Percentiles rank a stretch among this genome's conserved stretches.
phyloP scores from a whole-genome alignment of 35 echinoderm and acorn worm genomes.

The Amphiura filiformis region DNA sequence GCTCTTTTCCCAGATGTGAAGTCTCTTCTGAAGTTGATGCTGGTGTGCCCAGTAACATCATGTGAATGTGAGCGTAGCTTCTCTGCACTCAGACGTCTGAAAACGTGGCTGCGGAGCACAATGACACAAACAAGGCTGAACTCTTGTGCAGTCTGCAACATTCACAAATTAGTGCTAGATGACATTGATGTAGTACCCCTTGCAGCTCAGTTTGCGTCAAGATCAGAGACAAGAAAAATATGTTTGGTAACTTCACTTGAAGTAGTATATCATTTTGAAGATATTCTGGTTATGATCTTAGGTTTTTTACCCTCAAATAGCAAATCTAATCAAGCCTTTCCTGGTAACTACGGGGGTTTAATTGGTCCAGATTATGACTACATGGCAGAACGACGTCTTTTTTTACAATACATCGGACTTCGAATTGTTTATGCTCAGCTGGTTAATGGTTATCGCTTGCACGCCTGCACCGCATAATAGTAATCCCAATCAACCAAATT shows the following conservation, averaged over 20 bases:
- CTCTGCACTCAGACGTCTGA: conserved; percentile 19
- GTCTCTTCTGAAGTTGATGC: conserved; percentile 37
- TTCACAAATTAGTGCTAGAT: conserved; percentile 36
- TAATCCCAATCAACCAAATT: no score
- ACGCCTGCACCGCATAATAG: no score
- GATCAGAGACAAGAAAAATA: conserved; percentile 47
- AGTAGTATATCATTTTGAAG: no score
- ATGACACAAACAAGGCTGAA: conserved; percentile 22
- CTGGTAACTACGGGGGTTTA: no score
- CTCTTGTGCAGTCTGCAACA: conserved; percentile 24
- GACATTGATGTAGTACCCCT: conserved; percentile 26
- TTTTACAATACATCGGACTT: no score
- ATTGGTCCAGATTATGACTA: no score
- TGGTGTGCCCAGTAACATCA: conserved; percentile 47
- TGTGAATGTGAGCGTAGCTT: conserved; percentile 41
- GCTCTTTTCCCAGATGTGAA: neutral
- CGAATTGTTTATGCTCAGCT: no score
- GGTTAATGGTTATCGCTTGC: no score
- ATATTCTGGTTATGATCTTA: no score
- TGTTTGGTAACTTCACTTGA: conserved; percentile 43
- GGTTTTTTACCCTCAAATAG: no score
- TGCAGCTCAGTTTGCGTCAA: conserved; percentile 20
- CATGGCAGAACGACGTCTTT: no score
- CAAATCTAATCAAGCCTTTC: no score
- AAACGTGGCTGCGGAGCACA: conserved; percentile 42